phyloP scores from a whole-genome alignment of 2,797 vertebrate genomes.

The Capromys pilorides region DNA sequence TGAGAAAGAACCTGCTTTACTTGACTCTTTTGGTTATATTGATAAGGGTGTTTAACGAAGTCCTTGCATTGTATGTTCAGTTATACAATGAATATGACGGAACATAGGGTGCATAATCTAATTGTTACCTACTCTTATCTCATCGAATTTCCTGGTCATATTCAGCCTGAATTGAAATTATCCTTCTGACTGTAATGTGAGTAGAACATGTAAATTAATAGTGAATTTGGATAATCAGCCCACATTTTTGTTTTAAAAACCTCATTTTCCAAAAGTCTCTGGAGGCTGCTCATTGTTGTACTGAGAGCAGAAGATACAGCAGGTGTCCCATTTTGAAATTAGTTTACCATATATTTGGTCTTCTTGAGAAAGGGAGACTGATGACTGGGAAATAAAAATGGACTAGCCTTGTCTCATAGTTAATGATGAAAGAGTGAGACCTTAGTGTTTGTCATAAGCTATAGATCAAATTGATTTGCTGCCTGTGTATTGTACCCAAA shows the following conservation, averaged over 20 bases:
- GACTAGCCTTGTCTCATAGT: background rate
- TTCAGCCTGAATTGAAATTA: background rate
- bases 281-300: constrained; percentile 4
- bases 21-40: background rate
- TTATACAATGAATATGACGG: background rate
- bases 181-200: background rate
- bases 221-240: background rate
- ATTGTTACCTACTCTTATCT: background rate
- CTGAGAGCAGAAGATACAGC: background rate
- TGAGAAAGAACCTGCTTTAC: background rate
- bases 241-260: constrained; percentile 18
- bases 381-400: background rate
- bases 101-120: background rate
- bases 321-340: background rate
- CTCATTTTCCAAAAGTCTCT: background rate
- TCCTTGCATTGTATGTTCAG: background rate
- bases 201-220: background rate
- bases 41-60: background rate
- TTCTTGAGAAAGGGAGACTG: background rate
- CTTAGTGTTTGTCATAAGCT: background rate
- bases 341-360: background rate
- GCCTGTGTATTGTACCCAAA: background rate
- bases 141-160: background rate
- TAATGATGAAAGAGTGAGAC: background rate
- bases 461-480: background rate